Evolutionary conservation across 2,113 vertebrate species (phyloP).

Genomic region (Indicator indicator): DNA sequence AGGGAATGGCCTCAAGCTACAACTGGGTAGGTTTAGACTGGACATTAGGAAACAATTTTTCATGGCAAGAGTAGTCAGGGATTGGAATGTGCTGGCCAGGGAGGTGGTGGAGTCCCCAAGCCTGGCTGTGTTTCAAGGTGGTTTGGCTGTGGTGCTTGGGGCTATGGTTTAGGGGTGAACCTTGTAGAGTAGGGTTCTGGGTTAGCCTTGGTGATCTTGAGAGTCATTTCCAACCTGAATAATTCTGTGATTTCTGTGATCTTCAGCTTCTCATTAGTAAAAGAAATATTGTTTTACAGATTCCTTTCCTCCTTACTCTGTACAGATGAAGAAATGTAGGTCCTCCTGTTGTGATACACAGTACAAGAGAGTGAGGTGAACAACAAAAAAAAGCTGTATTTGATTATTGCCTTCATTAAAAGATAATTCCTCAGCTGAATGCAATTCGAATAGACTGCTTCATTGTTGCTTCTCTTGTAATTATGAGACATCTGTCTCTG

Average conservation of each 20-base stretch:
- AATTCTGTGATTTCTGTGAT: not conserved
- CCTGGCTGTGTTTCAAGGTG: too few species aligned
- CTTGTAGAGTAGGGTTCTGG: too few species aligned
- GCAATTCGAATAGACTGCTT: not conserved
- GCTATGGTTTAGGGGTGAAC: too few species aligned
- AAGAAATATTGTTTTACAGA: not conserved
- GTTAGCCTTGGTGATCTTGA: too few species aligned
- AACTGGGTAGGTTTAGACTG: too few species aligned
- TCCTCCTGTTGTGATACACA: not conserved
- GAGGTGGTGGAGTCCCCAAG: too few species aligned
- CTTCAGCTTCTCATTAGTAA: not conserved
- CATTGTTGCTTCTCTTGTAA: not conserved
- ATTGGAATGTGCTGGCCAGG: too few species aligned
- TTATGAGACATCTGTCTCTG: not conserved
- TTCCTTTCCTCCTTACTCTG: not conserved
- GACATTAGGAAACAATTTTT: too few species aligned
- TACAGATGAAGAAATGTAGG: not conserved
- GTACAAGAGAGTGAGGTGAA: not conserved
- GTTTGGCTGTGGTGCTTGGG: too few species aligned
- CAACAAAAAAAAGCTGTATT: not conserved
- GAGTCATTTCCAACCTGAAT: too few species aligned
- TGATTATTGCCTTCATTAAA: not conserved
- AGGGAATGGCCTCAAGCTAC: too few species aligned
- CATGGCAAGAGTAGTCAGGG: too few species aligned
- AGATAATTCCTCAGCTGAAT: not conserved